phyloP scores from a whole-genome alignment of 2,888 invertebrate species.

The Syrista parreyssii region DNA sequence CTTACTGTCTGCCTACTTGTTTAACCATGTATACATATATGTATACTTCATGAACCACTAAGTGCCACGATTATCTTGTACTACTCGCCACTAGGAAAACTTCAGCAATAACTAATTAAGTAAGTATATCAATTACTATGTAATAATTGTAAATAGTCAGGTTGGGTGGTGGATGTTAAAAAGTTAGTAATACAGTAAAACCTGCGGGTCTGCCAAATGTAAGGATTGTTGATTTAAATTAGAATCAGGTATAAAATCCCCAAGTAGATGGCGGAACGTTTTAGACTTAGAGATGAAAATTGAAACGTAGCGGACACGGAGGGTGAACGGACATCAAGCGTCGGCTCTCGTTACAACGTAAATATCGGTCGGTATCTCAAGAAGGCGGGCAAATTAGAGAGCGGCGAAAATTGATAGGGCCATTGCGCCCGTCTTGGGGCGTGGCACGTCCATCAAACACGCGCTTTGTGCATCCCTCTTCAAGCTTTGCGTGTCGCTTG shows the following conservation, averaged over 20 bases:
- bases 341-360: conserved; percentile 34
- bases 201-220: neutral
- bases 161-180: neutral
- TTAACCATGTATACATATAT: neutral
- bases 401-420: conserved; percentile 49
- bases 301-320: neutral
- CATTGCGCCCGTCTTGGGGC: conserved; percentile 35
- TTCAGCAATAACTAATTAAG: neutral
- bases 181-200: neutral
- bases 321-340: neutral
- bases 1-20: neutral
- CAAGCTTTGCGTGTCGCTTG: neutral
- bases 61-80: neutral
- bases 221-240: neutral
- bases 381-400: conserved; percentile 44
- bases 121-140: neutral
- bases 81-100: neutral
- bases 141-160: neutral
- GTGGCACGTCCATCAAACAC: conserved; percentile 41
- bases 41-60: neutral
- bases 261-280: neutral
- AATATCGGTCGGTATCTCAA: conserved; percentile 33
- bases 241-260: neutral
- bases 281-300: neutral
- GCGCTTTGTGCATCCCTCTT: conserved; percentile 12